These are phyloP conservation scores for Nansenia antarctica DNA, from an alignment of 2,113 vertebrate species.

Conservation along the genomic window DNA sequence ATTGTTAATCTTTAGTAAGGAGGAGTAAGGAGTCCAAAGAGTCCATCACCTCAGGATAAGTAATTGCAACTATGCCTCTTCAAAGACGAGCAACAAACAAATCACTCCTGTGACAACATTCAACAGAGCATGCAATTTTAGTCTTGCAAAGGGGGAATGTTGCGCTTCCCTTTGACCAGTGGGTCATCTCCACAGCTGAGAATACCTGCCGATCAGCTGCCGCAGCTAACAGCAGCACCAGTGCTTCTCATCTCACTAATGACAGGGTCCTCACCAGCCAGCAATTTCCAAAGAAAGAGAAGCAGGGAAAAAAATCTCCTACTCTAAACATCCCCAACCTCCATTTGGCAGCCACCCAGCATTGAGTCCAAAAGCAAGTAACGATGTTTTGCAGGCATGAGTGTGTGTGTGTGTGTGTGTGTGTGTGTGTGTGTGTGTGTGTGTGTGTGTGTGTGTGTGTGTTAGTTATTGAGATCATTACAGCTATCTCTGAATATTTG, in stretches of 20 bases:
- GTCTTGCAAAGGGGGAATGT: constrained; percentile 9
- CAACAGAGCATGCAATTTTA: constrained; percentile 10
- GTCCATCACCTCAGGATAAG: neutral
- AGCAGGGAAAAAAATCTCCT: constrained; percentile 25
- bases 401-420: neutral
- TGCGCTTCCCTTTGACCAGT: constrained; percentile 37
- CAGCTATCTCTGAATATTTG: neutral
- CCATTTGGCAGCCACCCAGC: constrained; percentile 47
- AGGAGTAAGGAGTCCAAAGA: neutral
- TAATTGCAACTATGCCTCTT: constrained; percentile 11
- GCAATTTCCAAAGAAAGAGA: constrained; percentile 59
- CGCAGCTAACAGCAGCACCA: constrained; percentile 34
- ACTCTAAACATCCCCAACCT: constrained; percentile 34
- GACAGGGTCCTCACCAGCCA: constrained; percentile 61
- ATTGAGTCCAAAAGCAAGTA: constrained; percentile 5
- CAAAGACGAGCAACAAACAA: constrained; percentile 9
- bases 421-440: no score
- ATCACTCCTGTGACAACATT: constrained; percentile 12
- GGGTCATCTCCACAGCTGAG: constrained; percentile 53
- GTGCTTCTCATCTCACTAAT: constrained; percentile 71
- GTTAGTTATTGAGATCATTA: neutral
- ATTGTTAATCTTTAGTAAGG: neutral
- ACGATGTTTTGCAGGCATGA: constrained; percentile 6
- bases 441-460: no score
- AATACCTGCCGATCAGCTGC: constrained; percentile 34